These are phyloP conservation scores for Drosophila mayri DNA, from an alignment of 1,140 invertebrate genomes.

Conservation along the genomic window DNA sequence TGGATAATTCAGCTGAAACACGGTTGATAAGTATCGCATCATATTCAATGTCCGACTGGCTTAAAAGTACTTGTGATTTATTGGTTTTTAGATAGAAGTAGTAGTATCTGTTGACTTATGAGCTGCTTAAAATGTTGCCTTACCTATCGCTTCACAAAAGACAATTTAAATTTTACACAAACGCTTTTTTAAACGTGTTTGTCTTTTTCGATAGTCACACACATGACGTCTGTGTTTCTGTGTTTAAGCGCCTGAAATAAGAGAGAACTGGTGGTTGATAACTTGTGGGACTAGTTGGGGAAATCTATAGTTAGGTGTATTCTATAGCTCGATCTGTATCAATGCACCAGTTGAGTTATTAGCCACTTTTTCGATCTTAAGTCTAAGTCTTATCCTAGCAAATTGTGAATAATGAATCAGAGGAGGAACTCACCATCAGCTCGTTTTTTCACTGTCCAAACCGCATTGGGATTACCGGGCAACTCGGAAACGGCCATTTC, in stretches of 20 bases:
- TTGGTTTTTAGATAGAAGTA: constrained; percentile 26
- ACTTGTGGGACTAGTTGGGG: constrained; percentile 74
- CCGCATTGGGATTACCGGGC: constrained; percentile 99
- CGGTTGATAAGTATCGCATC: constrained; percentile 84
- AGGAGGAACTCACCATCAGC: constrained; percentile 88
- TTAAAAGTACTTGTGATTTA: constrained; percentile 36
- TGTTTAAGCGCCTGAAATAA: constrained; percentile 87
- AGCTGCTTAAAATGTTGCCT: constrained; percentile 79
- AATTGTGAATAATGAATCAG: background rate
- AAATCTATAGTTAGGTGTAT: constrained; percentile 59
- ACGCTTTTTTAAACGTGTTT: constrained; percentile 41
- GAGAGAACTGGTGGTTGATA: constrained; percentile 89
- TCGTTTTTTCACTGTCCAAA: constrained; percentile 99
- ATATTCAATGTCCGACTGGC: constrained; percentile 71
- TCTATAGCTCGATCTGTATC: constrained; percentile 74
- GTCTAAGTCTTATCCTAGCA: constrained; percentile 35
- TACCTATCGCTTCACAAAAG: constrained; percentile 83
- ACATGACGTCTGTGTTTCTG: constrained; percentile 73
- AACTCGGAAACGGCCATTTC: constrained; percentile 99
- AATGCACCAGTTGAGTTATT: constrained; percentile 81
- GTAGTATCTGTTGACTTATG: constrained; percentile 78
- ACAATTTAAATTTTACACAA: constrained; percentile 70
- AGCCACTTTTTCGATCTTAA: constrained; percentile 48
- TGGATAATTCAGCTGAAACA: constrained; percentile 85
- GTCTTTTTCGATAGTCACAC: constrained; percentile 74